Base-by-base conservation (phyloP, 2,797 vertebrate species). In the Enteromius argenteus region DNA sequence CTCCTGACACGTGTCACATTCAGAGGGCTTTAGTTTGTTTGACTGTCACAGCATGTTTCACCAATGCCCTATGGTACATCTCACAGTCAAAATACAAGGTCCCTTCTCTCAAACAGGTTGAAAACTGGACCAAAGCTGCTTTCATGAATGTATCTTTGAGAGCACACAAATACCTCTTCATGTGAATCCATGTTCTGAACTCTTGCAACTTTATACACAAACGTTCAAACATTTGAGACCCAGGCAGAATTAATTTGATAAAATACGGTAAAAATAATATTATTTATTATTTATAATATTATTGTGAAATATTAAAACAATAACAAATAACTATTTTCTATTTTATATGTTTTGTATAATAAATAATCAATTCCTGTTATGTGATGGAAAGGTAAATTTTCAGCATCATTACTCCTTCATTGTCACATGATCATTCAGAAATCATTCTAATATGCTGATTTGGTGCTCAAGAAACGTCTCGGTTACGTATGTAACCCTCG, bases 11-110 rank as follows among this genome's bases (percentile, higher is more conserved):
- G 60, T 35, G 32, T 81, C 76, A 79, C 51, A 79, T 74, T 88
- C 81, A 64, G 62, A 86, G 9, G 73, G 46, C 77, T 84, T 79
- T 30, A 84, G 79, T 81, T 84, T 81, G 58, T 88, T 86, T 81
- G 68, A 84, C 79, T 84, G 81, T 82, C 78, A 79, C 69, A 69
- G 74, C 64, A 83, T 81, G 62, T 79, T 84, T 75, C 79, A 64
- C 19, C 68, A 44, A 44, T 74, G 68, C 62, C 51, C 62, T 75
- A 44, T 79, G 79, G 58, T 82, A 78, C 46, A 62, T 62, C 53
- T 82, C 78, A 74, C 35, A 74, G 39, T 75, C 44, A 69, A 30
- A 67, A 81, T 56, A 21, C 67, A 74, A 56, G 35, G 14, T 56
- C 32, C 32, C 51, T 71, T 19, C 44, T 11, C 30, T 15, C 53